phyloP scores from a whole-genome alignment of 23 tunicate species.

The Corella eumyota region DNA sequence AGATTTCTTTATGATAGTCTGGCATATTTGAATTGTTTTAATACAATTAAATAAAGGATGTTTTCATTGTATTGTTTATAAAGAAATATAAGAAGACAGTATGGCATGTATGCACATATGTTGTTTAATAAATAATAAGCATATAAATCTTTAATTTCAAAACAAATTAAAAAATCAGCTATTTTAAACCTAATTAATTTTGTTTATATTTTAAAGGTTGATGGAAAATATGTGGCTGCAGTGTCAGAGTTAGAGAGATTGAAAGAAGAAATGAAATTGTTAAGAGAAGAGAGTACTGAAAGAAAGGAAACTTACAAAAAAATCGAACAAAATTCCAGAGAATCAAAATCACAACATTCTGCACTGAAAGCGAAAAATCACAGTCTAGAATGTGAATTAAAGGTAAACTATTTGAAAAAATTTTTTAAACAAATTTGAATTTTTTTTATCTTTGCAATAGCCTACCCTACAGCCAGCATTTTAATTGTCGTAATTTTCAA shows the following conservation, averaged over 20 bases:
- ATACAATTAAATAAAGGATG: too few species aligned
- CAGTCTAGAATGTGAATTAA: constrained; percentile 19
- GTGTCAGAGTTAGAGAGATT: constrained; percentile 33
- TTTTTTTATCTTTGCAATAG: neutral
- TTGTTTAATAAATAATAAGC: too few species aligned
- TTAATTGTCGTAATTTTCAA: neutral
- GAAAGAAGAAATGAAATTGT: constrained; percentile 29
- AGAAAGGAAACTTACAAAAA: constrained; percentile 40
- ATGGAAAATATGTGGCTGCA: constrained; percentile 17
- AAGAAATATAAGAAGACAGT: too few species aligned
- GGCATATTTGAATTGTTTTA: too few species aligned
- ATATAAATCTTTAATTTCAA: too few species aligned
- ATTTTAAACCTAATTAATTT: too few species aligned
- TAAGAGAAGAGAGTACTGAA: constrained; percentile 31
- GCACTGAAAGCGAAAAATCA: constrained; percentile 20
- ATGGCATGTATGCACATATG: too few species aligned
- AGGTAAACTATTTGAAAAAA: constrained; percentile 12
- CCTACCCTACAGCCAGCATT: neutral
- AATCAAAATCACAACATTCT: constrained; percentile 27
- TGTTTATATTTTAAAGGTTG: too few species aligned
- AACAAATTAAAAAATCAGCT: too few species aligned
- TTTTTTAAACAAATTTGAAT: too few species aligned
- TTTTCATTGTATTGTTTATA: too few species aligned
- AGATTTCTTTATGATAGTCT: too few species aligned
- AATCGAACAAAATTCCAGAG: constrained; percentile 26